phyloP scores from a whole-genome alignment of 1,140 invertebrate species.

The Drosophila insularis region DNA sequence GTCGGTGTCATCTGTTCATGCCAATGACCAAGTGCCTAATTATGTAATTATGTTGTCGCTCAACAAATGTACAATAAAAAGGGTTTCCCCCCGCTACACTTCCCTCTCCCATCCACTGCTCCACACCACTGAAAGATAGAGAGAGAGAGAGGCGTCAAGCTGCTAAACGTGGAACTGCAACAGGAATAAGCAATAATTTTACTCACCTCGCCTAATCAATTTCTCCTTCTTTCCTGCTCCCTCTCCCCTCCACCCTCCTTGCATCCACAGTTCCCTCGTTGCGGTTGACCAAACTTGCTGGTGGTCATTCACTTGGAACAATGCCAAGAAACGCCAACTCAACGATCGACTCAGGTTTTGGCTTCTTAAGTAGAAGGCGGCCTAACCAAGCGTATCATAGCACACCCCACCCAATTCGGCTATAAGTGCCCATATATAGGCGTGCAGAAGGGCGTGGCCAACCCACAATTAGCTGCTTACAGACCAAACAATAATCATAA shows the following conservation, averaged over 20 bases:
- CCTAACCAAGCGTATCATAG: constrained; percentile 19
- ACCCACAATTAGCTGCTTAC: constrained; percentile 33
- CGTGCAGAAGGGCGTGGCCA: constrained; percentile 7
- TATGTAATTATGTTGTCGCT: constrained; percentile 74
- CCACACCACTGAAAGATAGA: neutral
- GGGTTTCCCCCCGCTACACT: constrained; percentile 34
- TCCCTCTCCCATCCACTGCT: constrained; percentile 6
- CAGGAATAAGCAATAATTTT: constrained; percentile 19
- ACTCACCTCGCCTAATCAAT: constrained; percentile 62
- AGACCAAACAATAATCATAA: constrained; percentile 10
- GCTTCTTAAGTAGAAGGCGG: constrained; percentile 29
- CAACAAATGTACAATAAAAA: constrained; percentile 5
- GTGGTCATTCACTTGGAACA: constrained; percentile 62
- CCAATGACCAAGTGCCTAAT: constrained; percentile 61
- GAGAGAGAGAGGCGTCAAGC: constrained; percentile 48
- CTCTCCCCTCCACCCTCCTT: neutral
- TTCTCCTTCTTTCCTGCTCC: constrained; percentile 14
- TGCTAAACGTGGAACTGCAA: constrained; percentile 48
- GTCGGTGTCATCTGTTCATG: constrained; percentile 20
- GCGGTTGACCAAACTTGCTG: constrained; percentile 73
- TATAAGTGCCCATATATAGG: no score
- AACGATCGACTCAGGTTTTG: constrained; percentile 2
- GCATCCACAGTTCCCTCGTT: constrained; percentile 44
- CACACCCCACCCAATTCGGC: neutral
- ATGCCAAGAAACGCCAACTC: neutral